phyloP scores from a whole-genome alignment of 2,888 invertebrate genomes.

The Eristalis tenax region DNA sequence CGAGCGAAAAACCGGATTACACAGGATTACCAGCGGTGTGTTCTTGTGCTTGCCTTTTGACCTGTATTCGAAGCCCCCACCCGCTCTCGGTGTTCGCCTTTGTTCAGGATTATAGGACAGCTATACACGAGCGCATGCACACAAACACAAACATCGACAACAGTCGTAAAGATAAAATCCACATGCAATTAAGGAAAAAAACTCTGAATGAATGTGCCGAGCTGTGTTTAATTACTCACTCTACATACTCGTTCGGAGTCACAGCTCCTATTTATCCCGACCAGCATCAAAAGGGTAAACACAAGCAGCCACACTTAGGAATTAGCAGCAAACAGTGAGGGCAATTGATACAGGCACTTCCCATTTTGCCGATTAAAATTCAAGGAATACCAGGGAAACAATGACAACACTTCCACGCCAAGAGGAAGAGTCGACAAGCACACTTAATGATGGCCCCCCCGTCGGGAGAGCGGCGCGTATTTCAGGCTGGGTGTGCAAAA shows the following conservation, averaged over 20 bases:
- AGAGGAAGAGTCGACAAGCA: constrained; percentile 7
- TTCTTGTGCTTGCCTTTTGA: constrained; percentile 61
- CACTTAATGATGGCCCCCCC: constrained; percentile 45
- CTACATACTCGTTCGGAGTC: neutral
- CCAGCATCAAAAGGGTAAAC: constrained; percentile 25
- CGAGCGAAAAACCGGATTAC: constrained; percentile 67
- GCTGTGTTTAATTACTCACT: constrained; percentile 51
- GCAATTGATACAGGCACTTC: constrained; percentile 52
- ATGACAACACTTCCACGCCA: constrained; percentile 1
- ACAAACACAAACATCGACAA: neutral
- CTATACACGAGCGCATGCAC: neutral
- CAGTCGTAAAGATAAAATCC: constrained; percentile 19
- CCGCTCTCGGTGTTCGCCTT: neutral
- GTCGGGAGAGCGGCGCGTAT: constrained; percentile 23
- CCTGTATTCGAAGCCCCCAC: constrained; percentile 36
- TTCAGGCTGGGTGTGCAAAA: constrained; percentile 3
- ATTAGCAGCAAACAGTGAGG: neutral
- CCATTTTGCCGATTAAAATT: constrained; percentile 54
- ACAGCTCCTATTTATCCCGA: constrained; percentile 31
- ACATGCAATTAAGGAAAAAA: constrained; percentile 24
- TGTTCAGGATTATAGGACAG: constrained; percentile 32
- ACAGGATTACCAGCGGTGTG: constrained; percentile 53
- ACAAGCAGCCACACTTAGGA: neutral
- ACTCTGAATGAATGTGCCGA: constrained; percentile 2
- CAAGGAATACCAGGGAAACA: constrained; percentile 22